Evolutionary conservation across 2,113 vertebrate species (phyloP), one percentile per base, ranked within the genome.

Genomic region (Microtus ochrogaster): DNA sequence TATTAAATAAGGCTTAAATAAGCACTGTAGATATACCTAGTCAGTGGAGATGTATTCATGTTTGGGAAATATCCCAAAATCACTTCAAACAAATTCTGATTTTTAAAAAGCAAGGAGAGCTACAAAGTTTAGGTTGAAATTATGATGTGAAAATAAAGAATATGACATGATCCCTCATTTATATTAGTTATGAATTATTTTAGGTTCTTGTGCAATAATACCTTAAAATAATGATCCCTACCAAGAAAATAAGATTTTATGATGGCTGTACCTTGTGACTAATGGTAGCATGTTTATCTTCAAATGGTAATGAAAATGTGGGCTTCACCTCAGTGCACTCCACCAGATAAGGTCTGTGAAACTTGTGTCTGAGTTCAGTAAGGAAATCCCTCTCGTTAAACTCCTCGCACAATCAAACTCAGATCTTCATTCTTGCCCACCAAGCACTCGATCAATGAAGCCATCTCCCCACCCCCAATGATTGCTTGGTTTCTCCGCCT

Each of bases 321-420:
- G 39, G 65, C 68, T 72, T 41, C 47, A 17, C 44, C 21, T 58
- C 9, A 79, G 65, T 30, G 28, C 10, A 44, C 39, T 44, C 49
- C 39, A 77, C 17, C 9, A 49, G 52, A 49, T 66, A 39, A 44
- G n/a, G 82, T 66, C 28, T 85, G 24, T 49, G 33, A 93, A 78
- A 8, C 11, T 76, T 66, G 6, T 74, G 30, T 47, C 39, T 39
- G 2, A 58, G 81, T 90, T 87, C 44, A 81, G 22, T 16, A 78
- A 91, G 95, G 33, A 92, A 96, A 89, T 36, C 26, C 16, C 17
- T 44, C 90, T 87, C 89, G 36, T 63, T 44, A 89, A 89, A 49
- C 36, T 24, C 55, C 30, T 77, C 33, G 2, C 22, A 44, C 30
- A 33, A 55, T 36, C 47, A 33, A 49, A 52, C 47, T 52, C 28